These are phyloP conservation scores for Hesperia comma DNA, from an alignment of 2,888 invertebrate species.

Conservation along the genomic window DNA sequence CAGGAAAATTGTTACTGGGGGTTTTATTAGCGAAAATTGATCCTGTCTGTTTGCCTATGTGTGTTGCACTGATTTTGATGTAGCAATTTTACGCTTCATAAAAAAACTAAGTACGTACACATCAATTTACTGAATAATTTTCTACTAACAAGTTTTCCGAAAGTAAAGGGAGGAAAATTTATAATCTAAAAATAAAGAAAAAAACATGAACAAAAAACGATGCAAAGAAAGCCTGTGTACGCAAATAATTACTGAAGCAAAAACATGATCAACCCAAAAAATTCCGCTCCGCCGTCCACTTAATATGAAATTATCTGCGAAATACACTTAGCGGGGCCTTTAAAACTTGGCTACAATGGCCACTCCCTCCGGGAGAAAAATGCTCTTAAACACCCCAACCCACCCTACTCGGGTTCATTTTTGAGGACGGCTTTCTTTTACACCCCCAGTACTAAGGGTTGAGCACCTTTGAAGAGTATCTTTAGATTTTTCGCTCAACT, in stretches of 20 bases:
- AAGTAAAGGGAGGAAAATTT: no score
- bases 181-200: no score
- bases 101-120: no score
- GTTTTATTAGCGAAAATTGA: no score
- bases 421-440: slow-evolving; percentile 77
- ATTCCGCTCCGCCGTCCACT: slow-evolving; percentile 38
- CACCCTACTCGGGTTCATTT: slow-evolving; percentile 63
- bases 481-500: slow-evolving; percentile 55
- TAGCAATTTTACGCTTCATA: no score
- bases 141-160: no score
- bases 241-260: not conserved
- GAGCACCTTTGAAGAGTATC: slow-evolving; percentile 64
- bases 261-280: slow-evolving; percentile 37
- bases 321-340: slow-evolving; percentile 67
- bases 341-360: slow-evolving; percentile 63
- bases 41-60: no score
- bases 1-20: no score
- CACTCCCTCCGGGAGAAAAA: slow-evolving; percentile 64
- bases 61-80: no score
- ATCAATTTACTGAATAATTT: no score
- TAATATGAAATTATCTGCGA: slow-evolving; percentile 58
- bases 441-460: slow-evolving; percentile 54
- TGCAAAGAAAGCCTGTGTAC: not conserved
- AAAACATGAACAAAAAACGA: no score
- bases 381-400: slow-evolving; percentile 56